phyloP scores from a whole-genome alignment of 2,113 vertebrate species.

The Prietella phreatophila region DNA sequence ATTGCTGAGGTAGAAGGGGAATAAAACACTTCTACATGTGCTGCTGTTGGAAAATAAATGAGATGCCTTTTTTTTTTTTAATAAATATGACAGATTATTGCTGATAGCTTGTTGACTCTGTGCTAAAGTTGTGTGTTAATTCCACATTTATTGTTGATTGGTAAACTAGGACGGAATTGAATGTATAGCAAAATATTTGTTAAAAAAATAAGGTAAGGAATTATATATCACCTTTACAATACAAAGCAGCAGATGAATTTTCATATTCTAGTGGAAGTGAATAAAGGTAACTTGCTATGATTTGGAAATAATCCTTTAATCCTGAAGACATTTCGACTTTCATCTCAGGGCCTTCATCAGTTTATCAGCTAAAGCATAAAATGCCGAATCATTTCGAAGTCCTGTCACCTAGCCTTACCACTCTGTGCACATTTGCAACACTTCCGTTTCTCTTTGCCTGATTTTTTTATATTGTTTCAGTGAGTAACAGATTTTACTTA shows the following conservation, averaged over 20 bases:
- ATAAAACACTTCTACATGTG: background rate
- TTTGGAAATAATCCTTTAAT: background rate
- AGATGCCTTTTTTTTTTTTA: background rate
- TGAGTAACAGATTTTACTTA: background rate
- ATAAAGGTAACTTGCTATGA: background rate
- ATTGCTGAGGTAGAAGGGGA: background rate
- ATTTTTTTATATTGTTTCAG: background rate
- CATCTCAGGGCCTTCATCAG: background rate
- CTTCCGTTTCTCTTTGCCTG: background rate
- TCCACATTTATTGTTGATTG: background rate
- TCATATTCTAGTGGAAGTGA: background rate
- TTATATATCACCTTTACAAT: background rate
- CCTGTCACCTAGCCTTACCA: background rate
- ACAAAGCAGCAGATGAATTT: background rate
- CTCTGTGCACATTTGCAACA: background rate
- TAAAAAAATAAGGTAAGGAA: background rate
- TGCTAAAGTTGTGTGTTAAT: background rate
- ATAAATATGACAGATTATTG: background rate
- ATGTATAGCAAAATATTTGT: background rate
- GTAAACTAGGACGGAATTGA: background rate
- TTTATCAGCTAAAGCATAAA: conserved; percentile 1
- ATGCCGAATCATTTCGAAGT: background rate
- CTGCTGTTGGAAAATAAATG: background rate
- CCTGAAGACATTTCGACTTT: background rate
- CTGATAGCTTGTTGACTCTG: background rate